Percentiles rank a stretch among this genome's conserved stretches.
Conservation (phyloP, 2,888 invertebrate species). For the Synergus gifuensis region DNA sequence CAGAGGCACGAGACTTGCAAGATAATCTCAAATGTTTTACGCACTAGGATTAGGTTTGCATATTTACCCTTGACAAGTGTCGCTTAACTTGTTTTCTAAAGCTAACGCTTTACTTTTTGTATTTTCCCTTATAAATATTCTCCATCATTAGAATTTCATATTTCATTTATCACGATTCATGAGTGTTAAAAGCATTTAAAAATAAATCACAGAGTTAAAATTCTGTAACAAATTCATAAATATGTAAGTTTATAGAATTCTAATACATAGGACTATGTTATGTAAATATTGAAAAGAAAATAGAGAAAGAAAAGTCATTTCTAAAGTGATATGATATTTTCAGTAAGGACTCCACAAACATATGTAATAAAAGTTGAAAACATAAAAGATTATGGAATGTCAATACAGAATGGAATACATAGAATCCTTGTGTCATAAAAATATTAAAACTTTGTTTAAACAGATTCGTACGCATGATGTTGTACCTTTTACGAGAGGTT, state of each 20-base stretch:
- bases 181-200: neutral
- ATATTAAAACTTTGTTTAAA: too few species aligned
- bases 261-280: too few species aligned
- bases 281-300: too few species aligned
- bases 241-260: too few species aligned
- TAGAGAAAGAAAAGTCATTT: too few species aligned
- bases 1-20: slow-evolving; percentile 7
- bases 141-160: neutral
- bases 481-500: neutral
- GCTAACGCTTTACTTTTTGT: neutral
- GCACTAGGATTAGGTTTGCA: slow-evolving; percentile 14
- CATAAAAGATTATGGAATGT: too few species aligned
- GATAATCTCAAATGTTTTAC: slow-evolving; percentile 13
- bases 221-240: neutral
- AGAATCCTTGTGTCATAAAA: too few species aligned
- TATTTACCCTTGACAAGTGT: slow-evolving; percentile 4
- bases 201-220: neutral
- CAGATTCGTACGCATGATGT: too few species aligned
- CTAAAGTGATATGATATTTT: too few species aligned
- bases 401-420: too few species aligned
- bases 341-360: too few species aligned
- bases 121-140: neutral
- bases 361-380: too few species aligned
- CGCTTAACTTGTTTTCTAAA: neutral
- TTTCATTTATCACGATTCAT: neutral